phyloP scores from a whole-genome alignment of 2,888 invertebrate species.

The Anaspis maculata region DNA sequence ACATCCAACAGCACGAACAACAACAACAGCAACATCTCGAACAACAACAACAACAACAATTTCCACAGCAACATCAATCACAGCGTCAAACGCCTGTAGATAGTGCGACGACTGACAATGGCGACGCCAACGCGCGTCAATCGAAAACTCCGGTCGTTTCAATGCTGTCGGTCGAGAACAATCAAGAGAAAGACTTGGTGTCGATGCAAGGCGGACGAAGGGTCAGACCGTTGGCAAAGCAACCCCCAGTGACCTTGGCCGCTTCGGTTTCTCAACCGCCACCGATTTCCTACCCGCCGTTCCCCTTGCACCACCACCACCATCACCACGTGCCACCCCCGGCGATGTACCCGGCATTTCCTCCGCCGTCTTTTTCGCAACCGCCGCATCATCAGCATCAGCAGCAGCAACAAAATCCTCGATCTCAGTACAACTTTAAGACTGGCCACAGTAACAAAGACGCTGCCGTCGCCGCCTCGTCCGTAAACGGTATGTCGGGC shows the following conservation, averaged over 20 bases:
- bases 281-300: slow-evolving; percentile 5
- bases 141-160: slow-evolving; percentile 39
- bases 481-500: no score
- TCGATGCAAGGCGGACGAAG: slow-evolving; percentile 40
- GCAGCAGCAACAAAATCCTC: slow-evolving; percentile 1
- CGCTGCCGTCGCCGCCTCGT: not conserved
- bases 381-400: slow-evolving; percentile 3
- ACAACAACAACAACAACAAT: slow-evolving; percentile 1
- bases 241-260: slow-evolving; percentile 7
- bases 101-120: slow-evolving; percentile 2
- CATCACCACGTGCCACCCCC: slow-evolving; percentile 2
- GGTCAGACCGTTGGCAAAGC: slow-evolving; percentile 18
- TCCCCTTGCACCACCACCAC: slow-evolving; percentile 4
- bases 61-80: slow-evolving; percentile 2
- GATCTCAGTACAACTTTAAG: slow-evolving; percentile 5
- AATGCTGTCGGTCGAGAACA: slow-evolving; percentile 35
- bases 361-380: slow-evolving; percentile 1
- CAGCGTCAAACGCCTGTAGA: not conserved
- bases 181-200: slow-evolving; percentile 37
- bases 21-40: slow-evolving; percentile 3
- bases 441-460: not conserved
- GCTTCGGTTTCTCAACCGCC: slow-evolving; percentile 7
- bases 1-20: slow-evolving; percentile 2
- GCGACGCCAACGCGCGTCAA: slow-evolving; percentile 22
- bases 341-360: not conserved